Evolutionary conservation across 1,140 invertebrate species (phyloP).

Genomic region (Drosophila gunungcola): DNA sequence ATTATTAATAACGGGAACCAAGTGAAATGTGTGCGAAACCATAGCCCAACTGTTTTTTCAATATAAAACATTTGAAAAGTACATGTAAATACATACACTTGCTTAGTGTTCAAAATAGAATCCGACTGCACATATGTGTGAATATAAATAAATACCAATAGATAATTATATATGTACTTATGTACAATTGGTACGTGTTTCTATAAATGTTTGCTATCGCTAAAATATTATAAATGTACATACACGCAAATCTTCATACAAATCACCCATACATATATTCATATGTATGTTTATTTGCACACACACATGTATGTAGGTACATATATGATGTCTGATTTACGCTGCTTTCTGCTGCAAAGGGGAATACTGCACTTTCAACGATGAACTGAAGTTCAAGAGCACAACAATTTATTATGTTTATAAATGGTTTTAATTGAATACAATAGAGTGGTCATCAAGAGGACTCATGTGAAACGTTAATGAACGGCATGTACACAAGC

Average conservation of each 20-base stretch:
- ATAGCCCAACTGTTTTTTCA: constrained; percentile 21
- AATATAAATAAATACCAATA: constrained; percentile 20
- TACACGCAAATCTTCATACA: constrained; percentile 3
- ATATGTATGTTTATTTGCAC: constrained; percentile 9
- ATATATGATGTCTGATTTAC: constrained; percentile 10
- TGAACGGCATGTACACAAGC: constrained; percentile 7
- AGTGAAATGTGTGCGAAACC: constrained; percentile 47
- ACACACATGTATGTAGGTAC: constrained; percentile 16
- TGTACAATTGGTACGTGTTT: constrained; percentile 27
- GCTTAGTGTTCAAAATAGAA: constrained; percentile 49
- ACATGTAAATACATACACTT: constrained; percentile 29
- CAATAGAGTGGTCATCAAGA: constrained; percentile 67
- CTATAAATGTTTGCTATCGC: constrained; percentile 21
- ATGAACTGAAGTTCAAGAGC: constrained; percentile 77
- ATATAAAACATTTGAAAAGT: constrained; percentile 23
- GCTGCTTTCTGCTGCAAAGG: constrained; percentile 24
- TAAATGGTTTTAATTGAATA: constrained; percentile 80
- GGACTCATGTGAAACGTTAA: constrained; percentile 39
- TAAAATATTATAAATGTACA: constrained; percentile 11
- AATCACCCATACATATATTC: background rate
- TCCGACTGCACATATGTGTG: constrained; percentile 12
- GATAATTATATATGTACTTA: constrained; percentile 36
- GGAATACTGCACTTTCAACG: constrained; percentile 58
- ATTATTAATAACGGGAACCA: constrained; percentile 35
- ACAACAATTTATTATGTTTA: constrained; percentile 76